These are phyloP conservation scores for Metellina segmentata DNA, from an alignment of 2,888 invertebrate species.

Conservation along the genomic window DNA sequence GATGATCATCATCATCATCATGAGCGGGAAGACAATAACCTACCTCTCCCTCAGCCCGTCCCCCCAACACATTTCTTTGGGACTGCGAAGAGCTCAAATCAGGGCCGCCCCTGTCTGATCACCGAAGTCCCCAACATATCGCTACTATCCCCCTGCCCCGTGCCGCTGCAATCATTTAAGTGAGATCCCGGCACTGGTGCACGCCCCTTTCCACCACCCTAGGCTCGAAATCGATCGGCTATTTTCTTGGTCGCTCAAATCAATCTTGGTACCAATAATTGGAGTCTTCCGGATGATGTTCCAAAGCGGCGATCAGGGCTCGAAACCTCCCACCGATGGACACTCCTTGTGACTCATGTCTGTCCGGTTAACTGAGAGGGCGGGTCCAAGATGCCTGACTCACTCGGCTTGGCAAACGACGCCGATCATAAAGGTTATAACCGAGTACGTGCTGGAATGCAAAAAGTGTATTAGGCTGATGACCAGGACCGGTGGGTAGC, in stretches of 20 bases:
- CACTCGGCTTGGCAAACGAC: background rate
- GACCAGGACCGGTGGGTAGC: background rate
- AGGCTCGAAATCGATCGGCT: constrained; percentile 41
- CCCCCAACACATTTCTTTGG: constrained; percentile 45
- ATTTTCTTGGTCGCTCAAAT: constrained; percentile 49
- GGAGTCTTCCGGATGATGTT: constrained; percentile 59
- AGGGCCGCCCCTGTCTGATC: constrained; percentile 66
- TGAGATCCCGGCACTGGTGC: constrained; percentile 29
- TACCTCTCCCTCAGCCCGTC: background rate
- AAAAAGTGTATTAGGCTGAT: too few relatives aligned
- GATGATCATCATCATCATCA: constrained; percentile 29
- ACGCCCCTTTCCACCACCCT: constrained; percentile 65
- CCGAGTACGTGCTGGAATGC: background rate
- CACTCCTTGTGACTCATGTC: constrained; percentile 59
- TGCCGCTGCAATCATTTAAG: constrained; percentile 56
- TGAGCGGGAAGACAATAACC: constrained; percentile 20
- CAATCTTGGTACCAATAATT: constrained; percentile 56
- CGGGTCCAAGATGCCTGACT: constrained; percentile 4
- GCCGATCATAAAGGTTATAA: background rate
- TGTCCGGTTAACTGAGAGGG: constrained; percentile 55
- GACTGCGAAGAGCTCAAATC: constrained; percentile 24
- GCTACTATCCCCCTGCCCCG: constrained; percentile 14
- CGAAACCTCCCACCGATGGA: constrained; percentile 42
- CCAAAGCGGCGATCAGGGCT: constrained; percentile 29
- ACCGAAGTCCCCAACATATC: constrained; percentile 8